These are phyloP conservation scores for Melinopterus prodromus DNA, from an alignment of 2,888 invertebrate species.

Conservation along the genomic window DNA sequence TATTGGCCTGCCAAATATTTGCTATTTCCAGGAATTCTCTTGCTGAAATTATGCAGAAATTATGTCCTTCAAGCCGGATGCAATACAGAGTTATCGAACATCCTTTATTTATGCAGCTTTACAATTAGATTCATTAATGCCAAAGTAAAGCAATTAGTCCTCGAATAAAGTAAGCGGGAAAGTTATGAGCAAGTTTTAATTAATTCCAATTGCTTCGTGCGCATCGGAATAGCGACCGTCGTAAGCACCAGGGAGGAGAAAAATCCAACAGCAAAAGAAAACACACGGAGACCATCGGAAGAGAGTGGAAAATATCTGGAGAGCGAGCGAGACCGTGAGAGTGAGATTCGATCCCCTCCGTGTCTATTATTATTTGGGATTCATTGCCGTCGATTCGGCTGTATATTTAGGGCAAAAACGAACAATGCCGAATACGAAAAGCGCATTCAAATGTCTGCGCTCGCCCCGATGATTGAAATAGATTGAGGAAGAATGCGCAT, in stretches of 20 bases:
- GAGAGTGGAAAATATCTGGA: background rate
- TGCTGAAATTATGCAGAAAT: no score
- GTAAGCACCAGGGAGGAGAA: background rate
- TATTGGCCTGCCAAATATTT: no score
- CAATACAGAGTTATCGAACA: background rate
- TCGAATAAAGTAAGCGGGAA: background rate
- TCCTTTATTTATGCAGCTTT: background rate
- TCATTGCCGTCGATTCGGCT: constrained; percentile 25
- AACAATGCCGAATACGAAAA: constrained; percentile 38
- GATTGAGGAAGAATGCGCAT: constrained; percentile 45
- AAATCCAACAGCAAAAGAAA: background rate
- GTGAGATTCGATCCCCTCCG: constrained; percentile 33
- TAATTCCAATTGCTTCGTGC: background rate
- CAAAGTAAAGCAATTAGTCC: background rate
- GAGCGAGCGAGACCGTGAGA: constrained; percentile 8
- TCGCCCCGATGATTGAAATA: constrained; percentile 44
- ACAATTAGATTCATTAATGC: background rate
- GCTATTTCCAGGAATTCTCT: no score
- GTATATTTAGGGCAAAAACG: constrained; percentile 41
- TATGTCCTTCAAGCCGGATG: background rate
- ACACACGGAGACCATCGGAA: background rate
- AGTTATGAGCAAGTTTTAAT: background rate
- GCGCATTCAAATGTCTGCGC: constrained; percentile 43
- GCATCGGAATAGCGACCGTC: background rate
- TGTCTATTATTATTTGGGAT: constrained; percentile 33